Base-by-base conservation (phyloP, 2,888 invertebrate genomes). In the Caenorhabditis japonica region DNA sequence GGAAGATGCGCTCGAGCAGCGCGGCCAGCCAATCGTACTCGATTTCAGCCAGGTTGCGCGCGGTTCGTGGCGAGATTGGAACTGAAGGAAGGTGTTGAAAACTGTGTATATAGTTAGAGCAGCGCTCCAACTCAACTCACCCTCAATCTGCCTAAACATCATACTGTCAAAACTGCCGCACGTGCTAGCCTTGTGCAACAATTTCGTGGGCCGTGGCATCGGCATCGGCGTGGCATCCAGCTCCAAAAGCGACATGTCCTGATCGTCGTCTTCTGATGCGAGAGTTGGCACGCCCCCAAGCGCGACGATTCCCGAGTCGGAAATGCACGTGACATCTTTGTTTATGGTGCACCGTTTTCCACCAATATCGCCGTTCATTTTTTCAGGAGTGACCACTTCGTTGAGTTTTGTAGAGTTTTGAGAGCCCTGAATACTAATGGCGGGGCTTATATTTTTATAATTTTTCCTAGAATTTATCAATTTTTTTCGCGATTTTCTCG, bases 21-120 rank as follows among this genome's bases (percentile, higher is more conserved):
- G 85, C 85, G 12, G 85, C 85, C 46, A 85, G 72, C 85, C 85
- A 85, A 56, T 85, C 85, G 66, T 81, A 85, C 66, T 85, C 85
- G 49, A 85, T 76, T 72, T 85, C 84, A 10, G 85, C 85, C 53
- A 85, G 52, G 33, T 85, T 85, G 25, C 85, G 75, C 38, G 82
- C 83, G 12, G 76, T 72, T 8, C 80, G 78, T 0, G 80, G 80
- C 1, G 80, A 75, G 4, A 71, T 59, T 53, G 59, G 47, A 47
- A 74, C 27, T 59, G 38, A 17, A 30, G 30, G 30, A 30, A 10
- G 7, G 30, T 30, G 5, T 30, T 30, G 30, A 30, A 10, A 49
- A 41, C 8, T 7, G 17, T 41, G 7, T 41, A 34, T 10, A 34
- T 8, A n/a, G n/a, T n/a, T n/a, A 12, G 10, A 10, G 34, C 34